Conservation (phyloP, 2,888 invertebrate genomes). For the Oscheius sp. region DNA sequence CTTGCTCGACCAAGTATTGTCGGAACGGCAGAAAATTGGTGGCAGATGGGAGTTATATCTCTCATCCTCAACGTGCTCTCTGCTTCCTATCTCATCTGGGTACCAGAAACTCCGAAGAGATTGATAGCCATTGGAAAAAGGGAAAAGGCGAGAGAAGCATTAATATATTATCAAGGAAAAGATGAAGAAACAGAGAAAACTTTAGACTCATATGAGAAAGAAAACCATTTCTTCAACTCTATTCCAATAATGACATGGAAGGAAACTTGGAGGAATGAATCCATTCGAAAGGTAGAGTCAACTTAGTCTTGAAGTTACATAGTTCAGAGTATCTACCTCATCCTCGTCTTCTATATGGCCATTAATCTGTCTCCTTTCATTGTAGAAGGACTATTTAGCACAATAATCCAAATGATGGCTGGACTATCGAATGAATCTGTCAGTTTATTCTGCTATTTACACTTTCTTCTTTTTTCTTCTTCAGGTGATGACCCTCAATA, state of each 20-base stretch:
- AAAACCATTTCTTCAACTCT: background rate
- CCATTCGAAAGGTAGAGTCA: background rate
- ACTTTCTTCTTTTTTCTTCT: too few species aligned
- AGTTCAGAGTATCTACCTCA: constrained; percentile 3
- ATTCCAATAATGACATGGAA: constrained; percentile 9
- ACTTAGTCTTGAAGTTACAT: background rate
- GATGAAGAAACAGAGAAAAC: background rate
- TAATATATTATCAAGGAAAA: constrained; percentile 6
- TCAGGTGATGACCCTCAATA: constrained; percentile 15
- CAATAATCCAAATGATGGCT: constrained; percentile 3
- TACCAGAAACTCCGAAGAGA: constrained; percentile 25
- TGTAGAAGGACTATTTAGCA: background rate
- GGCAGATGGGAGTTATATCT: background rate
- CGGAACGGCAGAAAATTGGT: constrained; percentile 19
- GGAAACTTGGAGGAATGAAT: constrained; percentile 4
- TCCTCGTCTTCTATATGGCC: background rate
- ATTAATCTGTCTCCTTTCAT: constrained; percentile 3
- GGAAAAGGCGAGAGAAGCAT: background rate
- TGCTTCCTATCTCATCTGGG: constrained; percentile 3
- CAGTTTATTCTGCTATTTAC: background rate
- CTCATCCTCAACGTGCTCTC: background rate
- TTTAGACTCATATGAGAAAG: background rate
- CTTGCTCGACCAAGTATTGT: constrained; percentile 1
- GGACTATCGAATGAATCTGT: constrained; percentile 9
- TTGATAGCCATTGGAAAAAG: background rate